Evolutionary conservation across 1,140 invertebrate species (phyloP).

Genomic region (Meloidogyne hapla): DNA sequence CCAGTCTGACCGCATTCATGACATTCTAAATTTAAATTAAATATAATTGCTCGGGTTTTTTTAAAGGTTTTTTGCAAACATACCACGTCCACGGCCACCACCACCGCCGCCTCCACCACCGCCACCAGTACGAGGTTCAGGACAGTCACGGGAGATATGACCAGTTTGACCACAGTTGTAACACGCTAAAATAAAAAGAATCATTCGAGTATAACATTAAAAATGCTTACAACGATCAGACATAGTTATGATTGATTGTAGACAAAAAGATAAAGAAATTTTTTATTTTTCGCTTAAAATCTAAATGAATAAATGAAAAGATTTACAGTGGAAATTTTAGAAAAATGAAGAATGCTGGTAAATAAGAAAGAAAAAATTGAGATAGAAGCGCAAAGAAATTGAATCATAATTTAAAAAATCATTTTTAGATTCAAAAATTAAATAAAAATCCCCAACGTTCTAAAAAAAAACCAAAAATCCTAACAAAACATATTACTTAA

Average conservation of each 20-base stretch:
- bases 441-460: no score
- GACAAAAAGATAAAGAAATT: neutral
- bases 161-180: slow-evolving; percentile 11
- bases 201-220: neutral
- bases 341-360: no score
- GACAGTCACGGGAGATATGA: slow-evolving; percentile 5
- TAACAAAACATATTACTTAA: no score
- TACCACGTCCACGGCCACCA: neutral
- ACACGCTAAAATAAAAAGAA: neutral
- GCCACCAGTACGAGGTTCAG: neutral
- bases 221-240: neutral
- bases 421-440: no score
- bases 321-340: no score
- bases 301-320: no score
- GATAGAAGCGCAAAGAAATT: no score
- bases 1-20: neutral
- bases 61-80: neutral
- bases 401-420: no score
- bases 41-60: neutral
- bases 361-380: no score
- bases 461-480: no score
- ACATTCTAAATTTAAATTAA: slow-evolving; percentile 7
- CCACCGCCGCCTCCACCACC: neutral
- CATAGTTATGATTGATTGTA: neutral
- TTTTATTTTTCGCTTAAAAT: neutral